Percentiles rank a stretch among this genome's conserved stretches.
Evolutionary conservation across 2,113 vertebrate species (phyloP).

Genomic region (Carettochelys insculpta): DNA sequence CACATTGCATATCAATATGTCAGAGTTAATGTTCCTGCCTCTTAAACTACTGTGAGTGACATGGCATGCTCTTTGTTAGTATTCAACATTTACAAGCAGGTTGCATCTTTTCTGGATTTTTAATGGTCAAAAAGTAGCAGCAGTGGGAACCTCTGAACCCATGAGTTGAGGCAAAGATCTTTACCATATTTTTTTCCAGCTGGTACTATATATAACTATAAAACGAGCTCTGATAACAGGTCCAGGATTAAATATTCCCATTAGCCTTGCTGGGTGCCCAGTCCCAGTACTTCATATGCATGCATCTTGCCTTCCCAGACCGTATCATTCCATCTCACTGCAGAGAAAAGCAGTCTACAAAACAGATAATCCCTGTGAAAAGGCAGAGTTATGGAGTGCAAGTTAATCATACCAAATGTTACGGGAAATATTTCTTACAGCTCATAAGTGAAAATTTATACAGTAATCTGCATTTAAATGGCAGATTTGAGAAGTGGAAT

Average conservation of each 20-base stretch:
- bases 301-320: not conserved
- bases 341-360: constrained; percentile 37
- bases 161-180: not conserved
- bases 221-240: not conserved
- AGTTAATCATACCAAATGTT: constrained; percentile 61
- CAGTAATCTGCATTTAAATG: constrained; percentile 72
- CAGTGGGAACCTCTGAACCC: not conserved
- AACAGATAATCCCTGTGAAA: constrained; percentile 51
- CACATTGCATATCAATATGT: constrained; percentile 43
- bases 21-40: constrained; percentile 39
- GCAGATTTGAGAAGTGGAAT: constrained; percentile 47
- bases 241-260: constrained; percentile 35
- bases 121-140: constrained; percentile 19
- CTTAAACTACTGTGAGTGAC: constrained; percentile 43
- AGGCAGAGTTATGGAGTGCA: constrained; percentile 26
- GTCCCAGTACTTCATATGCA: not conserved
- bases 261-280: constrained; percentile 3
- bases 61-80: constrained; percentile 24
- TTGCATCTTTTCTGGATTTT: not conserved
- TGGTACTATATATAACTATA: constrained; percentile 10
- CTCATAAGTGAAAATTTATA: constrained; percentile 67
- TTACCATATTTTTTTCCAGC: not conserved
- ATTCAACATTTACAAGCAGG: not conserved
- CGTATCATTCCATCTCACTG: constrained; percentile 49
- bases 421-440: constrained; percentile 63